Evolutionary conservation across 2,113 vertebrate genomes (phyloP), one percentile per base, ranked within the genome.

Genomic region (Ovibos moschatus): DNA sequence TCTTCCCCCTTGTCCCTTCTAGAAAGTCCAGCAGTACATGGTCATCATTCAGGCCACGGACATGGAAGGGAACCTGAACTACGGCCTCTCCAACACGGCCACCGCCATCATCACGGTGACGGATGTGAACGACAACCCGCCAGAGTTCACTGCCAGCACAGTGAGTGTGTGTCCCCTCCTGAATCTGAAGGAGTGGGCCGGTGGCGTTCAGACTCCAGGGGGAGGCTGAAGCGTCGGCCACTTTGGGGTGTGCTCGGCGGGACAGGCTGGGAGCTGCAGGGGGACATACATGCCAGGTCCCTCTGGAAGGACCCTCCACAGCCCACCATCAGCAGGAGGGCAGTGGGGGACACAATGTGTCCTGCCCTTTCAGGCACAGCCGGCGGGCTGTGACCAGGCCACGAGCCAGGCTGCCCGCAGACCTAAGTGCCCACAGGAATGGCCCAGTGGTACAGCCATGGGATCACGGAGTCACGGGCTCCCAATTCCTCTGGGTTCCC

Each of bases 1-100:
- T 74, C 67, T 74, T 74, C 67, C 67, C n/a, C 19, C 36, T 74
- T 40, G 67, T 40, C 36, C 19, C 67, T 95, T 95, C 89, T 98
- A 99, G 99, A 99, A 99, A 99, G 99, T 99, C 79, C 99, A 99
- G 89, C 99, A 99, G 98, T 99, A 99, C 93, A 99, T 99, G 2
- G 99, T 99, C 98, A 99, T 99, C 15, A 98, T 99, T 85, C 99
- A 99, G 98, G 99, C 99, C 96, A 99, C 99, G 0, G 99, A 99
- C 98, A 99, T 99, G 99, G 99, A 99, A 97, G 99, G 99, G 21
- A 99, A 99, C 89, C 98, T 99, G 1, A 99, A 99, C 99, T 99
- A 99, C 0, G 99, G 99, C 62, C 99, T 99, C 92, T 99, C 99
- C 1, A 99, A 99, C 99, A 99, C 99, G 0, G 99, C 99, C 45